These are phyloP conservation scores for Tridacna gigas DNA, from an alignment of 2,888 invertebrate species.

Conservation along the genomic window DNA sequence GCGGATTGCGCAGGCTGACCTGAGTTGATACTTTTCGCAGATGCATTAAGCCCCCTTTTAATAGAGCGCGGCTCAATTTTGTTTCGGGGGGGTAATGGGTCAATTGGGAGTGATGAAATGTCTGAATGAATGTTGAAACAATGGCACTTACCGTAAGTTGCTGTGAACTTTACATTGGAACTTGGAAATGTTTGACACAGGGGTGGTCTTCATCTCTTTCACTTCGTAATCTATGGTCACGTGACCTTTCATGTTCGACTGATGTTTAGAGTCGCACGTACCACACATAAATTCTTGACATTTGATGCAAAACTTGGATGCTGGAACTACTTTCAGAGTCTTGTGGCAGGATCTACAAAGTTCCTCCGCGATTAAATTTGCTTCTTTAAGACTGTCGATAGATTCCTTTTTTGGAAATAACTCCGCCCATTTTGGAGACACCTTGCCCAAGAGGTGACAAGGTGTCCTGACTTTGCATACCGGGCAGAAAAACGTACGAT, in stretches of 20 bases:
- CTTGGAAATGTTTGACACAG: slow-evolving; percentile 55
- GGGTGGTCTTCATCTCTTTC: slow-evolving; percentile 56
- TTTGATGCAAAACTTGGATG: slow-evolving; percentile 46
- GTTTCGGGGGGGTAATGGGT: too few relatives aligned
- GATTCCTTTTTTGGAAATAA: slow-evolving; percentile 56
- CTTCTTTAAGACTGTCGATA: slow-evolving; percentile 59
- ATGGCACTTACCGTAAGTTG: slow-evolving; percentile 37
- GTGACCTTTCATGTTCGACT: slow-evolving; percentile 33
- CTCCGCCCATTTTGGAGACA: slow-evolving; percentile 46
- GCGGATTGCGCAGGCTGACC: too few relatives aligned
- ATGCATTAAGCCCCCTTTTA: too few relatives aligned
- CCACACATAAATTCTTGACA: slow-evolving; percentile 56
- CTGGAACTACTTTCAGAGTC: slow-evolving; percentile 45
- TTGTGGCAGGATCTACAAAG: slow-evolving; percentile 55
- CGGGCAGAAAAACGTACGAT: slow-evolving; percentile 58
- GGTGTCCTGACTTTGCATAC: slow-evolving; percentile 50
- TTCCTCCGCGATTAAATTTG: slow-evolving; percentile 53
- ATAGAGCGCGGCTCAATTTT: too few relatives aligned
- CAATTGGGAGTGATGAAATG: too few relatives aligned
- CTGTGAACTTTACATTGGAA: slow-evolving; percentile 56
- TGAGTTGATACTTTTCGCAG: too few relatives aligned
- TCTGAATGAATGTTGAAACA: too few relatives aligned
- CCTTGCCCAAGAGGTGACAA: slow-evolving; percentile 54
- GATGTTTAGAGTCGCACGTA: slow-evolving; percentile 41
- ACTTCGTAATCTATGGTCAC: slow-evolving; percentile 50